Percentiles rank a stretch among this genome's conserved stretches.
These are phyloP conservation scores for Ylistrum balloti DNA, from an alignment of 1,140 invertebrate species.

Conservation along the genomic window DNA sequence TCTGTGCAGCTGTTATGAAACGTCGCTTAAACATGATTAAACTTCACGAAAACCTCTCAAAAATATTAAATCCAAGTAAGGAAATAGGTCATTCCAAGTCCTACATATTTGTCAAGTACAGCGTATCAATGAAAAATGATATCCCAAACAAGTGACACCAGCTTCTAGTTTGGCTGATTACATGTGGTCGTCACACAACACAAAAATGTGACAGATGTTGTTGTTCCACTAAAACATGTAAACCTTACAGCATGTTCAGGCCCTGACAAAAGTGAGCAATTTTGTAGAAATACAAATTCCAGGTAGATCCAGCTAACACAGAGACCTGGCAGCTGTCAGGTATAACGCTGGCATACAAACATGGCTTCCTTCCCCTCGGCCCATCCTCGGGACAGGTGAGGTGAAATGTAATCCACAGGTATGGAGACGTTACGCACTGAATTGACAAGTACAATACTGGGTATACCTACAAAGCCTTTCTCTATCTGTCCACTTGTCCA, in stretches of 20 bases:
- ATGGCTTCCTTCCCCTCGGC: conserved; percentile 16
- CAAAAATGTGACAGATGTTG: background rate
- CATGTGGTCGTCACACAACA: background rate
- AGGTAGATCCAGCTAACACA: background rate
- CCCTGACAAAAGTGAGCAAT: conserved; percentile 9
- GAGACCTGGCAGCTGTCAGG: background rate
- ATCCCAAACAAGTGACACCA: background rate
- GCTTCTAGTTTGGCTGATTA: background rate
- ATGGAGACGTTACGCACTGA: conserved; percentile 1
- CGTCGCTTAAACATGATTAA: conserved; percentile 12
- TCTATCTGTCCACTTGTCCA: conserved; percentile 19
- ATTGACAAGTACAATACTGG: conserved; percentile 12
- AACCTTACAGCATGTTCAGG: background rate
- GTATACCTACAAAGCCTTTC: background rate
- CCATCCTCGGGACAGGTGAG: conserved; percentile 36
- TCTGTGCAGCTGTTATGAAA: conserved; percentile 37
- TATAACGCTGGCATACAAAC: background rate
- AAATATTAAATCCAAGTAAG: background rate
- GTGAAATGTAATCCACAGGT: conserved; percentile 2
- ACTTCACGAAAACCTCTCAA: background rate
- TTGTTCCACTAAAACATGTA: background rate
- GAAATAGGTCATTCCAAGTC: conserved; percentile 18
- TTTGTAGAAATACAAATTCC: background rate
- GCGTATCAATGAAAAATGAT: background rate
- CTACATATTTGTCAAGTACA: background rate